phyloP scores from a whole-genome alignment of 2,113 vertebrate species.

The Aramus guarauna region DNA sequence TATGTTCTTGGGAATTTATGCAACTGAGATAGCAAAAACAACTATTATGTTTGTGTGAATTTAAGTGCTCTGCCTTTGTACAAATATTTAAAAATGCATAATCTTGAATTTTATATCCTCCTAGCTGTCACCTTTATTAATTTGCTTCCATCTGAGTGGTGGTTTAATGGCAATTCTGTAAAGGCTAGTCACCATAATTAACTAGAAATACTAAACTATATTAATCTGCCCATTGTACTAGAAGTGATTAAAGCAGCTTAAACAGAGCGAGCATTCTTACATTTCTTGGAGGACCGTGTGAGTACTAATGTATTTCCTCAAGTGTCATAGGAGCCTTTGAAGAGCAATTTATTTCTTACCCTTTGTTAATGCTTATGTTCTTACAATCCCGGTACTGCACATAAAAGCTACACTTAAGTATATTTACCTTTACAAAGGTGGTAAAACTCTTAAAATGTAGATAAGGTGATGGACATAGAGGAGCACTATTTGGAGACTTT shows the following conservation, averaged over 20 bases:
- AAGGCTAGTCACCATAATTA: neutral
- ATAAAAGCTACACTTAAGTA: neutral
- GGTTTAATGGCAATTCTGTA: neutral
- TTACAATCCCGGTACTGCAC: neutral
- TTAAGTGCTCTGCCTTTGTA: neutral
- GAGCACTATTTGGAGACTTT: neutral
- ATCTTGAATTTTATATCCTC: neutral
- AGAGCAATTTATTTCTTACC: neutral
- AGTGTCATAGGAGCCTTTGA: neutral
- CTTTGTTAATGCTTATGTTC: neutral
- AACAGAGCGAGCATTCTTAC: neutral
- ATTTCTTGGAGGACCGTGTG: neutral
- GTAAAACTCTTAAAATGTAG: neutral
- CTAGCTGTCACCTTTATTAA: neutral
- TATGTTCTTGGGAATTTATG: neutral
- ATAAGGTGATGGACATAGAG: neutral
- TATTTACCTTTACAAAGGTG: neutral
- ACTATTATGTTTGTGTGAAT: accelerated
- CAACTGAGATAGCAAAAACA: neutral
- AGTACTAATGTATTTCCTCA: neutral
- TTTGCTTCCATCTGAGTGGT: neutral
- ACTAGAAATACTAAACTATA: neutral
- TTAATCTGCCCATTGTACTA: neutral
- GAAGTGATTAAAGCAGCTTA: neutral
- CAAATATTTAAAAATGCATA: neutral